phyloP scores from a whole-genome alignment of 2,888 invertebrate genomes.

The Dicyrtoma fusca region DNA sequence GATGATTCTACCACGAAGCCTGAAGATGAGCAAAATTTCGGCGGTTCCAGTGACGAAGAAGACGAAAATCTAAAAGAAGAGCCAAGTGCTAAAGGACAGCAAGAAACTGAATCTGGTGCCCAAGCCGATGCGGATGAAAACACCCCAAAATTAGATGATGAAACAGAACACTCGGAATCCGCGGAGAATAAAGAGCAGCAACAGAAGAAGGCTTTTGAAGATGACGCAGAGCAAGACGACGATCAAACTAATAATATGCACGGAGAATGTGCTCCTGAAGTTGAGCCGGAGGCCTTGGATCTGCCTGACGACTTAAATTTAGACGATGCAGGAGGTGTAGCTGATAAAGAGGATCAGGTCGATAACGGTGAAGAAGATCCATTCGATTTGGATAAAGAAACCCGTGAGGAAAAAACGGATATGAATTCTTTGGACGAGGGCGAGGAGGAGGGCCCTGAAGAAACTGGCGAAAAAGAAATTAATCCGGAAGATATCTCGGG shows the following conservation, averaged over 20 bases:
- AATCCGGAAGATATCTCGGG: constrained; percentile 31
- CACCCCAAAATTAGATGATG: too few species aligned
- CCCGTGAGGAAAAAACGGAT: too few species aligned
- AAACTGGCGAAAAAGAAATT: constrained; percentile 46
- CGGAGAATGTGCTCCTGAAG: constrained; percentile 73
- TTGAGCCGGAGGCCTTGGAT: constrained; percentile 84
- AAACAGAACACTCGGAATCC: too few species aligned
- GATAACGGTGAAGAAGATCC: constrained; percentile 75
- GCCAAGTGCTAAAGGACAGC: too few species aligned
- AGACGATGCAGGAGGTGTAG: constrained; percentile 74
- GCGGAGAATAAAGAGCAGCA: constrained; percentile 54
- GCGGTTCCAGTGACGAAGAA: constrained; percentile 75
- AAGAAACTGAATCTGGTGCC: too few species aligned
- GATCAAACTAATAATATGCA: constrained; percentile 74
- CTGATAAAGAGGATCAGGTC: constrained; percentile 66
- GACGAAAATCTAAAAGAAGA: constrained; percentile 59
- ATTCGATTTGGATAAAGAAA: constrained; percentile 72
- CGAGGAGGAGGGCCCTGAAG: constrained; percentile 63
- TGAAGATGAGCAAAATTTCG: constrained; percentile 65
- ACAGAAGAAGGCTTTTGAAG: constrained; percentile 65
- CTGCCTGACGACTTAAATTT: constrained; percentile 83
- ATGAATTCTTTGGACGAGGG: constrained; percentile 53
- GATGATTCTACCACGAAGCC: constrained; percentile 78
- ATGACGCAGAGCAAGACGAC: constrained; percentile 64
- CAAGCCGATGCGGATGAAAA: too few species aligned